Base-by-base conservation (phyloP, 2,113 vertebrate genomes). In the Aix galericulata region DNA sequence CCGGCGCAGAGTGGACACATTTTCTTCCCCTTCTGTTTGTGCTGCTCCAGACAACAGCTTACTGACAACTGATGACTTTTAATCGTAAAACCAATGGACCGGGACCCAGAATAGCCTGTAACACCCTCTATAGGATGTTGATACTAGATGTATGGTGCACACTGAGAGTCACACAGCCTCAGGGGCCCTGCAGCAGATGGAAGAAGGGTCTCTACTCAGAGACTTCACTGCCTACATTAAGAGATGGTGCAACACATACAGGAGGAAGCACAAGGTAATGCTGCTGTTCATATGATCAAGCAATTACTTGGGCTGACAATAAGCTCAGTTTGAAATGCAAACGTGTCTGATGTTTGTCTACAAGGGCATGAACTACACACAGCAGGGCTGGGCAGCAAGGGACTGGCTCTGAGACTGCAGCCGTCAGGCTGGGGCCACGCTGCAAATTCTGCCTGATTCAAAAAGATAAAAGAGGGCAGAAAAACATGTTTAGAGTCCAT, bases 401-500 rank as follows among this genome's bases (percentile, higher is more conserved):
- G 38, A 5, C 71, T 56, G 58, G 63, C 55, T 87, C 53, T 18
- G 13, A 17, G 46, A 13, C 1, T 0, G 60, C 32, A 50, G 32
- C 11, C 5, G 1, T 17, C 15, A 31, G 40, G 46, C 50, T 83
- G 92, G 77, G 73, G 44, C 79, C 0, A 2, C 59, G 36, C 9
- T 9, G 56, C 44, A 72, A 48, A 36, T 82, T 71, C 5, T 26
- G 50, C 50, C 78, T 95, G 62, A 16, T 82, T 80, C 69, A 67
- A 52, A 78, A 59, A 82, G 62, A 66, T 66, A 76, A 68, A 89
- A 85, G 58, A n/a, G 36, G 42, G 25, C 25, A 93, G 36, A 88
- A 91, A 96, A 95, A 91, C 75, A 67, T 63, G 55, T 95, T 95
- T 92, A 50, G 38, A 27, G 40, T 73, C 56, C 81, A 40, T 89